Conservation (phyloP, 2,797 vertebrate species). For the Alca torda region DNA sequence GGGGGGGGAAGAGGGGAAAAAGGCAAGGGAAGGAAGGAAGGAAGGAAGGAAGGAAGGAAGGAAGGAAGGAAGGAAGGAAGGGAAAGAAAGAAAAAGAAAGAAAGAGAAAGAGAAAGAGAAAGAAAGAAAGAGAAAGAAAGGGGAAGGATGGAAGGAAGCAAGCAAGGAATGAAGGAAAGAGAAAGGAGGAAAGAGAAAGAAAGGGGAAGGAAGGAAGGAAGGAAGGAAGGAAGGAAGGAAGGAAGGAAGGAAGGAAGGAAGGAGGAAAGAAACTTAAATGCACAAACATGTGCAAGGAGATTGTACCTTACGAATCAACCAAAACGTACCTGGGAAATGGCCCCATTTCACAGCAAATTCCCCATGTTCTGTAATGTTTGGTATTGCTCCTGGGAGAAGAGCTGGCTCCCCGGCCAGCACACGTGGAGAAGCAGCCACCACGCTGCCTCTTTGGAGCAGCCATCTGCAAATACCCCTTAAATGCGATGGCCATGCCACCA, state of each 20-base stretch:
- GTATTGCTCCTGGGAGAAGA: background rate
- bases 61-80: accelerated
- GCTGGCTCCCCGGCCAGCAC: accelerated
- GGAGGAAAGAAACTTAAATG: background rate
- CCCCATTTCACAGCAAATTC: background rate
- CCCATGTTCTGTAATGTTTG: background rate
- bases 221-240: no score
- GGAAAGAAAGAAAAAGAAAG: background rate
- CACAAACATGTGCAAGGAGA: background rate
- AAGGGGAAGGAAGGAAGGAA: no score
- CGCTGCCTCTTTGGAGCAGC: background rate
- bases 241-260: no score
- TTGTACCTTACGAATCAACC: background rate
- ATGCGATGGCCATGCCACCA: accelerated
- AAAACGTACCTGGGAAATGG: accelerated
- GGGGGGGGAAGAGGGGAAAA: no score
- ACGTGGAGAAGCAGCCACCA: background rate
- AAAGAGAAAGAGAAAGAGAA: no score
- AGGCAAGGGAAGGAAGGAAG: no score
- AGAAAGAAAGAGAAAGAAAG: accelerated
- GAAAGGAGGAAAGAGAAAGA: no score
- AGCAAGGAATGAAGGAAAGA: no score
- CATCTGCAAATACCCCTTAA: background rate
- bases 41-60: no score
- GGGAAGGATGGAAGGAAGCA: no score